Evolutionary conservation across 1,140 invertebrate species (phyloP).

Genomic region (Nomia melanderi): DNA sequence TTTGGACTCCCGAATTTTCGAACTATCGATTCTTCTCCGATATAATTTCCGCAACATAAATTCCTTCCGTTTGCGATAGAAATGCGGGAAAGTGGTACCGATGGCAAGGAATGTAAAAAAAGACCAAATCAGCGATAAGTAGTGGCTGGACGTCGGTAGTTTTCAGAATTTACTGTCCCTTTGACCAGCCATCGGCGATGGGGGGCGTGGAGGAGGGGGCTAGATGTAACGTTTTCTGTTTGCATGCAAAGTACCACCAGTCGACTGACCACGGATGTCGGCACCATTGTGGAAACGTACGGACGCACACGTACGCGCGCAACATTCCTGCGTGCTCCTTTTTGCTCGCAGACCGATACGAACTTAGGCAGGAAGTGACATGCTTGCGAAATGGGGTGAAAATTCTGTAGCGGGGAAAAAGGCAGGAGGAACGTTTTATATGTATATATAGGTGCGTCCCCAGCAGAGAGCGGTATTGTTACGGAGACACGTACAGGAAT

Average conservation of each 20-base stretch:
- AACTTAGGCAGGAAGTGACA: slow-evolving; percentile 64
- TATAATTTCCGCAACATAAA: neutral
- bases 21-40: neutral
- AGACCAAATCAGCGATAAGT: slow-evolving; percentile 52
- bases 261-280: slow-evolving; percentile 63
- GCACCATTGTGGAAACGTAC: slow-evolving; percentile 49
- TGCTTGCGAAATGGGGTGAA: slow-evolving; percentile 67
- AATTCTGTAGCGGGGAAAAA: slow-evolving; percentile 61
- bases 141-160: slow-evolving; percentile 50
- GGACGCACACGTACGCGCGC: slow-evolving; percentile 43
- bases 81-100: neutral
- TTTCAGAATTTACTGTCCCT: slow-evolving; percentile 65
- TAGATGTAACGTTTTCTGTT: slow-evolving; percentile 65
- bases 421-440: slow-evolving; percentile 34
- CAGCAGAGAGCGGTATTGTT: slow-evolving; percentile 23
- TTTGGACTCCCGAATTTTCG: neutral
- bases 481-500: slow-evolving; percentile 20
- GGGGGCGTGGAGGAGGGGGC: no score
- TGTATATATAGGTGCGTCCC: neutral
- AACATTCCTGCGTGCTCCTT: slow-evolving; percentile 42
- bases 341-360: slow-evolving; percentile 59
- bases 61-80: neutral
- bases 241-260: slow-evolving; percentile 68
- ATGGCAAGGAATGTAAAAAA: slow-evolving; percentile 32
- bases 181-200: slow-evolving; percentile 8